These are phyloP conservation scores for Calameuta filiformis DNA, from an alignment of 2,888 invertebrate genomes.

Conservation along the genomic window DNA sequence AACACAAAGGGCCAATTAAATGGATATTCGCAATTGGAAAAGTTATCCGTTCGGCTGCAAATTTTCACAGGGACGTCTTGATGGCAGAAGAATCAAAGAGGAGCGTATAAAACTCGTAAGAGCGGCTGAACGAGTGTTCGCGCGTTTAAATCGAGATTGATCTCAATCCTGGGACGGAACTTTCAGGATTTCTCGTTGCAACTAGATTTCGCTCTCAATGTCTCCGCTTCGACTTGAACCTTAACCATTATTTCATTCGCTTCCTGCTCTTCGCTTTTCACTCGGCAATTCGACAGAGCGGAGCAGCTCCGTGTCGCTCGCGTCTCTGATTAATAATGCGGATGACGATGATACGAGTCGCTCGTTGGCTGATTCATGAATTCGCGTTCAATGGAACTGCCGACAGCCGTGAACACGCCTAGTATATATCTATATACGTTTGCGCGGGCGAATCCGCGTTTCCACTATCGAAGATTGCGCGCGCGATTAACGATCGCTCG, in stretches of 20 bases:
- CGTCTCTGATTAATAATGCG: too few species aligned
- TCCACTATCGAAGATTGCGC: neutral
- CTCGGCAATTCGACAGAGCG: neutral
- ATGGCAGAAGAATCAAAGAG: neutral
- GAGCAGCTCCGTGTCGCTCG: neutral
- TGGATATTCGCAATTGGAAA: too few species aligned
- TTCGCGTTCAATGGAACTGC: neutral
- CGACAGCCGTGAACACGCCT: neutral
- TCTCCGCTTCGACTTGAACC: constrained; percentile 26
- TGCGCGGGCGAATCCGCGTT: neutral
- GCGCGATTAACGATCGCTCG: constrained; percentile 29
- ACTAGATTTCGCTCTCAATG: constrained; percentile 17
- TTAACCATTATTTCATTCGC: constrained; percentile 27
- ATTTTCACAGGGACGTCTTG: neutral
- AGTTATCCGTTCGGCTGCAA: neutral
- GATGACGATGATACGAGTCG: too few species aligned
- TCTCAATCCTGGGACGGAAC: neutral
- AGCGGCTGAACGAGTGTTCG: neutral
- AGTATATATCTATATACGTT: neutral
- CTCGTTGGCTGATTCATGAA: neutral
- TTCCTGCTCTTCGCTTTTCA: constrained; percentile 14
- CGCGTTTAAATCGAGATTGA: neutral
- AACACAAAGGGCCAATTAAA: neutral
- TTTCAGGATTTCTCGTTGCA: too few species aligned
- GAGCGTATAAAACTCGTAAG: too few species aligned